These are phyloP conservation scores for Choloepus hoffmanni DNA, from an alignment of 2,113 vertebrate genomes.

Conservation along the genomic window DNA sequence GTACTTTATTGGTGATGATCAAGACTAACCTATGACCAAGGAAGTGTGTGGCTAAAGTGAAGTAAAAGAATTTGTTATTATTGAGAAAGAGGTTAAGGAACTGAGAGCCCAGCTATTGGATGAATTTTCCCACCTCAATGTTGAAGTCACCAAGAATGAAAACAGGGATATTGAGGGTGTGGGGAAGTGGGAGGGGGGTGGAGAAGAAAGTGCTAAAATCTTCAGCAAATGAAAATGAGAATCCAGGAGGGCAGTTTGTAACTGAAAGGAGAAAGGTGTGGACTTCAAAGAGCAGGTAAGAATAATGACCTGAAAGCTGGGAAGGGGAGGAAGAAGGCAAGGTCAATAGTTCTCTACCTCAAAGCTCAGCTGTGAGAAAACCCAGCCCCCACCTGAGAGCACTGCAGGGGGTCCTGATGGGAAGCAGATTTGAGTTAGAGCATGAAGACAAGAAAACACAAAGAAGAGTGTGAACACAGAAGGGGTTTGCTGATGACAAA, in stretches of 20 bases:
- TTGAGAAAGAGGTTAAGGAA: neutral
- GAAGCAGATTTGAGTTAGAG: neutral
- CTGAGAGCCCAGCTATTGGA: neutral
- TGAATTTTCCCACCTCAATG: neutral
- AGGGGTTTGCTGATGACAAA: neutral
- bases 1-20: neutral
- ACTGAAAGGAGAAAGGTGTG: neutral
- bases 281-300: neutral
- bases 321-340: neutral
- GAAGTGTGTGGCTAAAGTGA: neutral
- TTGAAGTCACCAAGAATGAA: neutral
- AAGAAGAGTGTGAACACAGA: neutral
- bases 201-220: neutral
- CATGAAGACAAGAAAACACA: neutral
- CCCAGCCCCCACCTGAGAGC: neutral
- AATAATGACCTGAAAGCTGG: neutral
- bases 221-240: neutral
- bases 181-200: neutral
- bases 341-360: too few species aligned
- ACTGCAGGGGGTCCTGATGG: neutral
- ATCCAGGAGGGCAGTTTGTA: neutral
- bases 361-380: neutral
- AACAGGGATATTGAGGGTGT: neutral
- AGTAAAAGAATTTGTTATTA: neutral
- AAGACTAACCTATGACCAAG: neutral